Conservation (phyloP, 2,888 invertebrate species). For the Thysanoteuthis rhombus region DNA sequence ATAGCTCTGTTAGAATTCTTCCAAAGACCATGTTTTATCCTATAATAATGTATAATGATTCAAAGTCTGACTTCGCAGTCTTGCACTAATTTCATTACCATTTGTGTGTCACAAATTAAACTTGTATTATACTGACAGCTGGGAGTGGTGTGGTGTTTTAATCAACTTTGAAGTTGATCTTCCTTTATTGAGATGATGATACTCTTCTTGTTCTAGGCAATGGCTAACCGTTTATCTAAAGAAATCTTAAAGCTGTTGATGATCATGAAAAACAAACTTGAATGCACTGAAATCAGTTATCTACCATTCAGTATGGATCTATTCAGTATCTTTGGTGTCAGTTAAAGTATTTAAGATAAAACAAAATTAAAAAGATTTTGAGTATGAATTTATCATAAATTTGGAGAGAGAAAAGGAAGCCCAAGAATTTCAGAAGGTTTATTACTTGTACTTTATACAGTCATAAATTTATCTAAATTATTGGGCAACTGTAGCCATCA, state of each 20-base stretch:
- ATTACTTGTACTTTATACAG: too few species aligned
- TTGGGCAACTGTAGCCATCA: too few species aligned
- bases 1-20: too few species aligned
- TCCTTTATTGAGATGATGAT: neutral
- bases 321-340: too few species aligned
- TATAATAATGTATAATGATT: neutral
- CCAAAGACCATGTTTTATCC: neutral
- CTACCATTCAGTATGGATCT: too few species aligned
- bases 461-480: too few species aligned
- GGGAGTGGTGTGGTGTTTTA: neutral
- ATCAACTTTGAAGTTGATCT: neutral
- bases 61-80: neutral
- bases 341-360: too few species aligned
- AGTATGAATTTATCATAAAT: neutral
- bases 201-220: neutral
- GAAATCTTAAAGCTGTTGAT: neutral
- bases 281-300: neutral
- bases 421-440: too few species aligned
- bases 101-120: too few species aligned
- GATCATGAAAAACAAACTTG: neutral
- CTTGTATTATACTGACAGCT: too few species aligned
- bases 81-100: neutral
- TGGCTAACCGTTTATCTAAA: neutral
- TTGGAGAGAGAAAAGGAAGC: neutral
- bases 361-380: neutral